Evolutionary conservation across 2,113 vertebrate species (phyloP), one percentile per base, ranked within the genome.

Genomic region (Cynoglossus semilaevis): DNA sequence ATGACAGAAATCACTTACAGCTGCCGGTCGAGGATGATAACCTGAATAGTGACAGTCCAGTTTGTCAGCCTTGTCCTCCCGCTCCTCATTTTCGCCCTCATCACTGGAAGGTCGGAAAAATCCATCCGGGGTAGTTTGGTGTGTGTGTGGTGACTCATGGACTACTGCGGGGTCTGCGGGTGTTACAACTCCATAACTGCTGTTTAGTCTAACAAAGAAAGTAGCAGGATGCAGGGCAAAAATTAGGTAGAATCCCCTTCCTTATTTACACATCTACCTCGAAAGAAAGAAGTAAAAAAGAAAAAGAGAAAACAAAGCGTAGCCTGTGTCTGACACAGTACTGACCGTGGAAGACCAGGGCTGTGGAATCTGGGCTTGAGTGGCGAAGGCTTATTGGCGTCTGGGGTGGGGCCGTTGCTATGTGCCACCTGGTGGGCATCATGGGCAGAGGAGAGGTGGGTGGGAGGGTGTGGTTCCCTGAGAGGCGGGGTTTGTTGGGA

Each of bases 31-130:
- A 88, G 97, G 96, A 85, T 99, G 97, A 87, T 92, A 95, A 92
- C 94, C 93, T 92, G 97, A 98, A 94, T 95, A 99, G 88, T 96
- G 93, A 93, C 94, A 98, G 91, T 98, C 96, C 92, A 98, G 93
- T 93, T 95, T 98, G 87, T 98, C 97, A 73, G 90, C 75, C 79
- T 80, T 88, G 79, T 98, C 96, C 82, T 97, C 96, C 84, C 94
- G 93, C 76, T 98, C 96, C 66, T 98, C 96, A 52, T 94, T 94
- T 91, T 99, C 97, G 51, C 95, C 96, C 87, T 98, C 97, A 47
- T 99, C 97, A 51, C 97, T 99, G 84, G 96, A 99, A 78, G 93
- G 91, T 77, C 95, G 93, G 77, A 92, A 93, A 75, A 89, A 85
- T 76, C 92, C 93, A 76, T 95, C 94, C 51, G 89, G 80, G 67